Conservation (phyloP, 2,888 invertebrate genomes). For the Polydrusus cervinus region DNA sequence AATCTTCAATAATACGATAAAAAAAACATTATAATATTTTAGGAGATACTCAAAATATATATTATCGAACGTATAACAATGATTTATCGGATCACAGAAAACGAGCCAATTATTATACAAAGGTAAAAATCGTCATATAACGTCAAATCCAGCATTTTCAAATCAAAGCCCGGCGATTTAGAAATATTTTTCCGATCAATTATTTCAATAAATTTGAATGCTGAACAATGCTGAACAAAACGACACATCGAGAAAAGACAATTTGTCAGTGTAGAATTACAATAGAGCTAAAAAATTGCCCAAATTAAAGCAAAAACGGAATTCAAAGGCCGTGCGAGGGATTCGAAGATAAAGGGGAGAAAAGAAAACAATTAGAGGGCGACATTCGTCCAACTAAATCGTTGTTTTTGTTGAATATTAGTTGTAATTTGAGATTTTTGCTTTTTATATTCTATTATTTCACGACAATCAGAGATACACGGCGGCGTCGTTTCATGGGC, state of each 20-base stretch:
- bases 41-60: no score
- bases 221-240: conserved; percentile 29
- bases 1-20: no score
- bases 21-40: no score
- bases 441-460: background rate
- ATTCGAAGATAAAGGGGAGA: conserved; percentile 27
- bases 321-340: conserved; percentile 11
- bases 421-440: conserved; percentile 1
- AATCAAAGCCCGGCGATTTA: background rate
- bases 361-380: conserved; percentile 41
- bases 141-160: background rate
- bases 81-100: no score
- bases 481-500: no score
- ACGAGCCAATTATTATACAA: no score
- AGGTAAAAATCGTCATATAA: no score
- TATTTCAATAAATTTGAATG: conserved; percentile 36
- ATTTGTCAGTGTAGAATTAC: conserved; percentile 44
- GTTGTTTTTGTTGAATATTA: conserved; percentile 3
- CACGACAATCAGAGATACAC: background rate
- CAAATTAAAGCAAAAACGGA: conserved; percentile 28
- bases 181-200: conserved; percentile 12
- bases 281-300: conserved; percentile 40
- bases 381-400: conserved; percentile 29
- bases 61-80: no score
- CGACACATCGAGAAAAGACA: conserved; percentile 26